A percentile compares a stretch with the other conserved stretches of the same genome.
phyloP scores from a whole-genome alignment of 2,797 vertebrate genomes.

The Ciconia nigra region DNA sequence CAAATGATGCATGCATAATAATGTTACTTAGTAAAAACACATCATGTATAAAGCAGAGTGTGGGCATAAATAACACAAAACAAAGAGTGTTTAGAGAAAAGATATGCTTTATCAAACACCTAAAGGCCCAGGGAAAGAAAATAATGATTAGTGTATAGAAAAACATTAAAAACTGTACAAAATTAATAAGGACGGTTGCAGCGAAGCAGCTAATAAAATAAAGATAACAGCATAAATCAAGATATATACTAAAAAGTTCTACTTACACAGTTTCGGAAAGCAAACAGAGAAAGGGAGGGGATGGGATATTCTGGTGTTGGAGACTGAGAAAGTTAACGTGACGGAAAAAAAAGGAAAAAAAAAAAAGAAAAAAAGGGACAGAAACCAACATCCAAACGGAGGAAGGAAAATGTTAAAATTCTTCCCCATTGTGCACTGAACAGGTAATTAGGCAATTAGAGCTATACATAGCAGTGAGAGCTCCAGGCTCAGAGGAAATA shows the following conservation, averaged over 20 bases:
- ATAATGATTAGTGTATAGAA: not conserved
- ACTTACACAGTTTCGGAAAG: not conserved
- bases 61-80: not conserved
- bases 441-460: conserved; percentile 20
- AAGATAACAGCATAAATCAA: not conserved
- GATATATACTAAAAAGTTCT: not conserved
- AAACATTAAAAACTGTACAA: not conserved
- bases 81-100: not conserved
- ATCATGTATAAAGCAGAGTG: not conserved
- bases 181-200: not conserved
- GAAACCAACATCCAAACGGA: not conserved
- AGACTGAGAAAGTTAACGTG: not conserved
- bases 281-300: not conserved
- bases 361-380: not conserved
- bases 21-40: not conserved
- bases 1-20: not conserved
- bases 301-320: not conserved
- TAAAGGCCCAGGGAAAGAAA: not conserved
- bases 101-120: not conserved
- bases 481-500: not conserved
- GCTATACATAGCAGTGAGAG: not conserved
- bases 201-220: not conserved
- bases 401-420: not conserved
- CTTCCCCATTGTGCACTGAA: not conserved
- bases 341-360: fast-evolving